Base-by-base conservation (phyloP, 2,797 vertebrate genomes). In the Pangasius krempfi region DNA sequence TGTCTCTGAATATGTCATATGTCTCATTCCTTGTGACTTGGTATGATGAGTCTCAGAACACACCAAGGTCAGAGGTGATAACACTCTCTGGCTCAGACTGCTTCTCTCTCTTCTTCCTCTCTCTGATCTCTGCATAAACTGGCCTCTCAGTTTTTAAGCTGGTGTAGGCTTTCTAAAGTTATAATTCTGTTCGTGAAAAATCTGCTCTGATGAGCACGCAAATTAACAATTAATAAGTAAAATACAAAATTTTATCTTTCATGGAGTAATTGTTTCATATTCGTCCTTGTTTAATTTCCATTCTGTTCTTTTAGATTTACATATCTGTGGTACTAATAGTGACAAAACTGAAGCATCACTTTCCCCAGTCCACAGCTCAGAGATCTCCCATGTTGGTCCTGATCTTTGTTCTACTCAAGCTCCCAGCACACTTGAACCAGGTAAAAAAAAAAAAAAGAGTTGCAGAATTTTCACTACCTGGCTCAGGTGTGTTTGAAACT, bases 341-440 rank as follows among this genome's bases (percentile, higher is more conserved):
- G 44, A 44, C 44, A 44, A 44, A 44, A 60, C 60, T 87, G 18
- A 25, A n/a, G 9, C 52, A 56, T 33, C 27, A 22, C 44, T 81
- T 47, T 82, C 22, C 25, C 9, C 7, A 40, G 62, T 70, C 62
- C 62, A 81, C 7, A 87, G 62, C 86, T 72, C 9, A 33, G 52
- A 58, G 62, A 70, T 68, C n/a, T 58, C 25, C 25, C 44, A 37
- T 68, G 64, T 52, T 70, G 83, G 83, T 37, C 47, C n/a, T 52
- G 47, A 84, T 54, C 62, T 84, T 84, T 84, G 64, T 33, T 70
- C 83, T 70, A 33, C 47, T 52, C 4, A 22, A 87, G 64, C 52
- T 60, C 56, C 40, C n/a, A 20, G 54, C 40, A 84, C 66, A 83
- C 64, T 56, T 82, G 64, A 70, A 82, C 68, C 54, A 73, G 54